phyloP scores from a whole-genome alignment of 1,140 invertebrate genomes.

The Tigriopus japonicus region DNA sequence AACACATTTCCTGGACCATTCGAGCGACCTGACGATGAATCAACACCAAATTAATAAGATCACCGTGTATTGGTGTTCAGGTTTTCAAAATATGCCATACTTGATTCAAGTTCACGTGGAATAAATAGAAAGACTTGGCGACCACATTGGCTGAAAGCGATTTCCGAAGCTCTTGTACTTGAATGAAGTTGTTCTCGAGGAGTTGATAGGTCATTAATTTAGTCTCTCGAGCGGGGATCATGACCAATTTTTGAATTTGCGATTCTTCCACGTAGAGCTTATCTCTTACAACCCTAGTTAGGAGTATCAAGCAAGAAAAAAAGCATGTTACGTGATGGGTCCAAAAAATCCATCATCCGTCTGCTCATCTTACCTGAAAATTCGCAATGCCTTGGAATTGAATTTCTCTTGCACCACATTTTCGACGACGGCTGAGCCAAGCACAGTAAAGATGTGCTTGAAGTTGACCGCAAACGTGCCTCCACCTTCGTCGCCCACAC shows the following conservation, averaged over 20 bases:
- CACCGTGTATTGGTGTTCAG: too few species aligned
- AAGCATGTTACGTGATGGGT: too few species aligned
- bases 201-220: slow-evolving; percentile 18
- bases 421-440: slow-evolving; percentile 15
- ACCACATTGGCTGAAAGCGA: slow-evolving; percentile 15
- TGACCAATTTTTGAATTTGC: slow-evolving; percentile 16
- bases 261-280: slow-evolving; percentile 19
- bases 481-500: slow-evolving; percentile 1
- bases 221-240: slow-evolving; percentile 19
- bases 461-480: slow-evolving; percentile 7
- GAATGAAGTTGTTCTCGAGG: slow-evolving; percentile 18
- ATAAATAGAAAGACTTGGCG: slow-evolving; percentile 17
- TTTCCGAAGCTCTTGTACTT: slow-evolving; percentile 19
- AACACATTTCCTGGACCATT: slow-evolving; percentile 5
- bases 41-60: too few species aligned
- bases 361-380: slow-evolving; percentile 17
- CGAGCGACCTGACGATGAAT: neutral
- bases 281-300: slow-evolving; percentile 17
- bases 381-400: slow-evolving; percentile 17
- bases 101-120: slow-evolving; percentile 17
- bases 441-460: slow-evolving; percentile 15
- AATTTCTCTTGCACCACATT: slow-evolving; percentile 17
- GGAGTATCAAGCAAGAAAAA: too few species aligned
- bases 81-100: too few species aligned
- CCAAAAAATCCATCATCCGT: too few species aligned